A percentile compares a stretch with the other conserved stretches of the same genome.
These are phyloP conservation scores for Apodemus speciosus DNA, from an alignment of 2,113 vertebrate species.

Conservation along the genomic window DNA sequence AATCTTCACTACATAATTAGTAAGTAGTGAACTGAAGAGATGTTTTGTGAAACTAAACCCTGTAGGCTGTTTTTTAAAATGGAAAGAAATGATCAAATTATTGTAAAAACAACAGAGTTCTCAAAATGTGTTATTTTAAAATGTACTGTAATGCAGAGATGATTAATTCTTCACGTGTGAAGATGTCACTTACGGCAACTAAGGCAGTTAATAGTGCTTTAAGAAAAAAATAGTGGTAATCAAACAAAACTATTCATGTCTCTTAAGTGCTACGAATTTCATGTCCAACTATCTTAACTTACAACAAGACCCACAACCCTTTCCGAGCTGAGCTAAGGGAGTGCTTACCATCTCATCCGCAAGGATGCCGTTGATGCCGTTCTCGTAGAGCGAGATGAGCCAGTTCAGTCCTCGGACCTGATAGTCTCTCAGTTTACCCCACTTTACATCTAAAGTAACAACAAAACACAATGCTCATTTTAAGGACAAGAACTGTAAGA, in stretches of 20 bases:
- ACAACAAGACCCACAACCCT: not conserved
- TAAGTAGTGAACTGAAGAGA: conserved; percentile 2
- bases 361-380: conserved; percentile 98
- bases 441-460: conserved; percentile 91
- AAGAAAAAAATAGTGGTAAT: not conserved
- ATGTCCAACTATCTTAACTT: not conserved
- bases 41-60: not conserved
- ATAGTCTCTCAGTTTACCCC: conserved; percentile 96
- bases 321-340: not conserved
- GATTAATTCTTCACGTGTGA: not conserved
- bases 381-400: conserved; percentile 99
- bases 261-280: conserved; percentile 37
- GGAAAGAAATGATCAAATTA: not conserved
- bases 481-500: conserved; percentile 42
- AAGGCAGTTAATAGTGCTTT: not conserved
- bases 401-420: conserved; percentile 97
- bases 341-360: conserved; percentile 97
- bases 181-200: not conserved
- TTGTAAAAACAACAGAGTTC: not conserved
- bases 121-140: conserved; percentile 8
- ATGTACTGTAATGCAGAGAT: not conserved
- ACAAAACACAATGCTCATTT: not conserved
- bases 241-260: not conserved
- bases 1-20: not conserved
- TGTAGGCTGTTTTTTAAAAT: not conserved